These are phyloP conservation scores for Mesorhabditis sp. DNA, from an alignment of 2,888 invertebrate genomes.

Conservation along the genomic window DNA sequence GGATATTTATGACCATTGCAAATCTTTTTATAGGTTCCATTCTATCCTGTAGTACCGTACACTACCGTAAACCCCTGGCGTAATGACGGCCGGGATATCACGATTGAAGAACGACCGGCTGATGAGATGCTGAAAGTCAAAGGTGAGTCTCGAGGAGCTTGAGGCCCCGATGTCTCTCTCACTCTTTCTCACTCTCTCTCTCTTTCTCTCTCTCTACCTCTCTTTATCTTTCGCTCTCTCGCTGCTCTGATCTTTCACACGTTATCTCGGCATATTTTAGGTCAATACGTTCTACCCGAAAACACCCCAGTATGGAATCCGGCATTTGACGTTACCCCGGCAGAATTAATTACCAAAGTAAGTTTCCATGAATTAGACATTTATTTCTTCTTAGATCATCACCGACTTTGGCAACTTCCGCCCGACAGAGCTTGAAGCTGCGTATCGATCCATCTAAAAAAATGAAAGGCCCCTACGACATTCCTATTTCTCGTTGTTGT, in stretches of 20 bases:
- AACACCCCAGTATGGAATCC: constrained; percentile 95
- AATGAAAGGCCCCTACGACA: too few species aligned
- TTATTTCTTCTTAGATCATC: constrained; percentile 16
- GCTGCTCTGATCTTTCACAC: too few species aligned
- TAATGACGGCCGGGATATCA: constrained; percentile 77
- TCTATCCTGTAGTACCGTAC: constrained; percentile 68
- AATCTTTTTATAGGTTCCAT: constrained; percentile 14
- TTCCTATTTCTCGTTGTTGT: not conserved
- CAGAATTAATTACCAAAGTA: constrained; percentile 69
- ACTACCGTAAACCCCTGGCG: constrained; percentile 81
- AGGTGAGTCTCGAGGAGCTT: constrained; percentile 61
- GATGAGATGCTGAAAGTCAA: constrained; percentile 86
- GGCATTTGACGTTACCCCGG: constrained; percentile 95
- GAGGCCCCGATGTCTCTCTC: not conserved
- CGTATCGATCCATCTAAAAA: not conserved
- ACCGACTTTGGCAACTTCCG: constrained; percentile 37
- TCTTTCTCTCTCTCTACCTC: too few species aligned
- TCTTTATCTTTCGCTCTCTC: too few species aligned
- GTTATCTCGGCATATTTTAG: constrained; percentile 17
- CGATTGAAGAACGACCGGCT: constrained; percentile 87
- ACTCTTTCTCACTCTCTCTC: not conserved
- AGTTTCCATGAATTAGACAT: not conserved
- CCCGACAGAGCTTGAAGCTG: constrained; percentile 19
- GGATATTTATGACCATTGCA: not conserved
- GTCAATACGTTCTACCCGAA: constrained; percentile 60